phyloP scores from a whole-genome alignment of 2,797 vertebrate genomes.

The Forpus xanthops region DNA sequence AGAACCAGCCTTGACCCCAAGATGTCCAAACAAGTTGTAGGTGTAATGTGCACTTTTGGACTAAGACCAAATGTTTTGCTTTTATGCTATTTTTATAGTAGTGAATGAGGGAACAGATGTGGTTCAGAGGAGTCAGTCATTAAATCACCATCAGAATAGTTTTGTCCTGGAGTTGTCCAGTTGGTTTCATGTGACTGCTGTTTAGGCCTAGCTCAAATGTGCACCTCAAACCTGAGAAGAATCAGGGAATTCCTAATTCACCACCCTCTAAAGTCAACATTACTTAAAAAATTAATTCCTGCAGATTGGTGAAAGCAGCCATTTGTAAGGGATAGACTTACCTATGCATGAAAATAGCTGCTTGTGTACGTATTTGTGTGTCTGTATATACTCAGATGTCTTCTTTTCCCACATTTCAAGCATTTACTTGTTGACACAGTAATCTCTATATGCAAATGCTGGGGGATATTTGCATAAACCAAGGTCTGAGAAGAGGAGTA shows the following conservation, averaged over 20 bases:
- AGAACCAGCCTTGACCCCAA: slow-evolving; percentile 1
- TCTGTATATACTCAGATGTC: neutral
- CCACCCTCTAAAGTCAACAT: neutral
- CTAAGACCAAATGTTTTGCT: neutral
- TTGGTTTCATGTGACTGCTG: neutral
- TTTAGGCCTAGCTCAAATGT: neutral
- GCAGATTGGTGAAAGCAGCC: neutral
- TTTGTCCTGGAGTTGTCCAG: neutral
- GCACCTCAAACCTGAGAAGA: neutral
- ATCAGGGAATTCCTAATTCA: neutral
- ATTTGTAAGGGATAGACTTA: neutral
- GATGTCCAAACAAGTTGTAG: neutral
- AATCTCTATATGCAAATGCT: neutral
- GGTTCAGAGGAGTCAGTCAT: neutral
- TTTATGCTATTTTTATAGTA: neutral
- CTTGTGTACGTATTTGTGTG: neutral
- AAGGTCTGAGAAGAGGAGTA: neutral
- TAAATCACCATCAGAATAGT: neutral
- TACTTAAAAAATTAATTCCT: neutral
- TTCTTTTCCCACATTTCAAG: neutral
- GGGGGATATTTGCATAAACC: neutral
- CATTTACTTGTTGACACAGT: neutral
- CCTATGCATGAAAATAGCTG: neutral
- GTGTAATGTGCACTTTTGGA: neutral
- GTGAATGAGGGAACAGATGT: neutral